Base-by-base conservation (phyloP, 2,888 invertebrate genomes). In the Zygothrica quintamaculata region DNA sequence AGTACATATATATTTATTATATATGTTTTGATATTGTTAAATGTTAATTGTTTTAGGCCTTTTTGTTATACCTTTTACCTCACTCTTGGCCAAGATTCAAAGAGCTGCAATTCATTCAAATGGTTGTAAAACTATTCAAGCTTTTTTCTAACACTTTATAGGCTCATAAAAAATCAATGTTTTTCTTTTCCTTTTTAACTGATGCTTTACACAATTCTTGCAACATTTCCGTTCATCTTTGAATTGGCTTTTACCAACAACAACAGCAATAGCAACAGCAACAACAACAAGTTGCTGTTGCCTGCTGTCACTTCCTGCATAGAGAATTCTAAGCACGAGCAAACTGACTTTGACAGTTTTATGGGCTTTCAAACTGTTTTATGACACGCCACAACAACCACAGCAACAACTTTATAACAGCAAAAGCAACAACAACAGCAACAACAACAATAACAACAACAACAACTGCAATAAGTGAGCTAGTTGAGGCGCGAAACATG, bases 341-440 rank as follows among this genome's bases (percentile, higher is more conserved):
- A 68, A 72, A 75, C 76, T 47, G 76, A 71, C 70, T 77, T 84
- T 82, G 90, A 90, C 90, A 90, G 89, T 90, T 90, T 90, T 90
- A 90, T 90, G 90, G 89, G 88, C 79, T 87, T 84, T 89, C 90
- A 90, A 89, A 89, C 88, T 89, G 90, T 89, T 90, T 90, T 90
- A 90, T 89, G 90, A 88, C 80, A 80, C 86, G 88, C 86, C 75
- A 72, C 55, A 57, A 66, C 74, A 66, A 42, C 40, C 53, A 55
- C 18, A 50, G 25, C 43, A 16, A 51, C 40, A 13, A n/a, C 29
- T 12, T n/a, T 25, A 11, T 8, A 12, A 34, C 9, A 25, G 40
- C 12, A 37, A 29, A n/a, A n/a, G n/a, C 36, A 29, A 56, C 57
- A 42, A 15, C 26, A 43, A 22, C 31, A 51, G 15, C 43, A 59